phyloP scores from a whole-genome alignment of 2,113 vertebrate species.

The Larimichthys crocea region DNA sequence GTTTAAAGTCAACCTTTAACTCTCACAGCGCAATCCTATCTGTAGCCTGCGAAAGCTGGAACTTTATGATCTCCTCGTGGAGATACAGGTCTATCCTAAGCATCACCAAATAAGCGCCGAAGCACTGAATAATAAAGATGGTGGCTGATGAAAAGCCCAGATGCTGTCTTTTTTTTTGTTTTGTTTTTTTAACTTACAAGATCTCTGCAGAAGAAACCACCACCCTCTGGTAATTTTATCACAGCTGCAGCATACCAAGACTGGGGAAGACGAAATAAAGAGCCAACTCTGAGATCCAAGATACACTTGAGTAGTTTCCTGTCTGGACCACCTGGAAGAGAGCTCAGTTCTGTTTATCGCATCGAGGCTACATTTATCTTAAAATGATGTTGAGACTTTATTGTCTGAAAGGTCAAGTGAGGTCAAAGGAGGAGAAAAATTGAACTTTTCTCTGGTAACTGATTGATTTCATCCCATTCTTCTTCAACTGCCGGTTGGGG shows the following conservation, averaged over 20 bases:
- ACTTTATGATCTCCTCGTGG: not conserved
- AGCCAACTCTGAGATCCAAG: constrained; percentile 59
- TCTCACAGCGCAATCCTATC: constrained; percentile 42
- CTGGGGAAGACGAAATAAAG: constrained; percentile 22
- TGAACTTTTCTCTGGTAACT: constrained; percentile 69
- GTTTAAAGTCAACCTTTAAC: constrained; percentile 55
- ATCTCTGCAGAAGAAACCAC: constrained; percentile 9
- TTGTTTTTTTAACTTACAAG: not conserved
- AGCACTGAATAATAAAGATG: not conserved
- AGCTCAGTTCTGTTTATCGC: constrained; percentile 28
- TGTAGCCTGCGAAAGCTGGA: constrained; percentile 19
- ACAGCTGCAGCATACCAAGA: constrained; percentile 59
- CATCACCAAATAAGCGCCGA: not conserved
- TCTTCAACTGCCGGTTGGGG: constrained; percentile 66
- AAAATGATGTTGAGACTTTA: constrained; percentile 59
- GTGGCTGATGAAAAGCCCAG: not conserved
- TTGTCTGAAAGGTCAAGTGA: constrained; percentile 75
- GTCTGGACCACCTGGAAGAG: constrained; percentile 74
- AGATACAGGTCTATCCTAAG: constrained; percentile 8
- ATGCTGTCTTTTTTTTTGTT: not conserved
- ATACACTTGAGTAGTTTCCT: constrained; percentile 67
- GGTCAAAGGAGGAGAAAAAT: constrained; percentile 68
- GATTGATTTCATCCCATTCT: constrained; percentile 74
- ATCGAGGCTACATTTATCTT: constrained; percentile 62
- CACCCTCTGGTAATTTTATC: constrained; percentile 41